Base-by-base conservation (phyloP, 2,888 invertebrate genomes). In the Cacoxenus indagator region DNA sequence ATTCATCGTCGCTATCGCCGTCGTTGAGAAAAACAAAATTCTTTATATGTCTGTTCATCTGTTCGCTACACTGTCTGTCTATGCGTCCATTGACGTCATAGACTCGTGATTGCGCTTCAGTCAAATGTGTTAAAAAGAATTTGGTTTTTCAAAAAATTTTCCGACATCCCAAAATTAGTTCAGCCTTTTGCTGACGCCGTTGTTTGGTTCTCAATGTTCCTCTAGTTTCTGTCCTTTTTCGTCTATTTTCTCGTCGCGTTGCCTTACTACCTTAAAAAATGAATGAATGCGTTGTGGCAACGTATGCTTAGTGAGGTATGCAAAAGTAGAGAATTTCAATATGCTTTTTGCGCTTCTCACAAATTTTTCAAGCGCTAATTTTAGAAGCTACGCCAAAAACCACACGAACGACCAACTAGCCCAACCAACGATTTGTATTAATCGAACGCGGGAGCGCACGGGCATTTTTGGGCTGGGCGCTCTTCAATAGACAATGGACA, bases 81-180 rank as follows among this genome's bases (percentile, higher is more conserved):
- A n/a, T 61, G 29, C 19, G 43, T 11, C 73, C 75, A 81, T 81
- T 81, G 82, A 81, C 80, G 80, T 81, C 82, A 81, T 80, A 78
- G 78, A 80, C 77, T 43, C 45, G 45, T 61, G 31, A 37, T 43
- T 27, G 29, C 29, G 8, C 29, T 27, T 29, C 43, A 59, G 29
- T 59, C 8, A 19, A 51, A 51, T 31, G 75, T 76, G 71, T 73
- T 65, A 80, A 74, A 74, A 80, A 75, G 80, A 80, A 80, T 80
- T 77, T 62, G 82, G 80, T 82, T 80, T 80, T 80, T 80, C 82
- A 72, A 22, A 17, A 43, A 61, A 61, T 61, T 61, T 62, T 62
- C 43, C 45, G 43, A 43, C 43, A 43, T 62, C 43, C 45, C 37
- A 31, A 59, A 31, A 59, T 31, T 31, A 59, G 26, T 4, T 22